phyloP scores from a whole-genome alignment of 2,888 invertebrate genomes.

The Flabesymbios commensalis region DNA sequence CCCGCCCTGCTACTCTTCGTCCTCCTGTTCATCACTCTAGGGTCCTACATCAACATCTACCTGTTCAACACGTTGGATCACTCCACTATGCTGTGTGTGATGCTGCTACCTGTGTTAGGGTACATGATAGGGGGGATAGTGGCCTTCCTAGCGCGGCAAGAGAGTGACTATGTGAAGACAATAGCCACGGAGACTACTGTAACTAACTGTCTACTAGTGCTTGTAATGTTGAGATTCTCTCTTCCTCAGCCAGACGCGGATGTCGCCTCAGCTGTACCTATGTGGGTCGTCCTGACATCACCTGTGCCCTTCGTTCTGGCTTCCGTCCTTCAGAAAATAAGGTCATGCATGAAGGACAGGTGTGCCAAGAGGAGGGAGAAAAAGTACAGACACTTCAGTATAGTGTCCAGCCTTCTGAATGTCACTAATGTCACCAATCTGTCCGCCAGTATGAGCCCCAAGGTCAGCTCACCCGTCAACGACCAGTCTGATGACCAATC shows the following conservation, averaged over 20 bases:
- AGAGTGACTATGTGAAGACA: slow-evolving; percentile 44
- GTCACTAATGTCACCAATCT: slow-evolving; percentile 21
- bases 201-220: slow-evolving; percentile 53
- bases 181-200: slow-evolving; percentile 55
- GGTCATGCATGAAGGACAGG: not conserved
- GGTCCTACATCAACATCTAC: slow-evolving; percentile 60
- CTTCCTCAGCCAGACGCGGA: slow-evolving; percentile 53
- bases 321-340: slow-evolving; percentile 16
- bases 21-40: slow-evolving; percentile 58
- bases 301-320: slow-evolving; percentile 27
- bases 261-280: slow-evolving; percentile 52
- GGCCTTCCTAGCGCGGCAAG: slow-evolving; percentile 43
- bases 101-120: slow-evolving; percentile 18
- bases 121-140: slow-evolving; percentile 12
- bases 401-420: slow-evolving; percentile 23
- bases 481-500: slow-evolving; percentile 6
- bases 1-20: slow-evolving; percentile 56
- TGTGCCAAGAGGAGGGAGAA: slow-evolving; percentile 18
- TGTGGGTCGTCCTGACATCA: slow-evolving; percentile 52
- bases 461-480: slow-evolving; percentile 10
- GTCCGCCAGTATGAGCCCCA: slow-evolving; percentile 19
- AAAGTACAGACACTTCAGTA: slow-evolving; percentile 21
- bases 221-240: slow-evolving; percentile 53
- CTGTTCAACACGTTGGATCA: slow-evolving; percentile 41
- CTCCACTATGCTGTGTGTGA: slow-evolving; percentile 7